Base-by-base conservation (phyloP, 2,797 vertebrate genomes). In the Enteromius argenteus region DNA sequence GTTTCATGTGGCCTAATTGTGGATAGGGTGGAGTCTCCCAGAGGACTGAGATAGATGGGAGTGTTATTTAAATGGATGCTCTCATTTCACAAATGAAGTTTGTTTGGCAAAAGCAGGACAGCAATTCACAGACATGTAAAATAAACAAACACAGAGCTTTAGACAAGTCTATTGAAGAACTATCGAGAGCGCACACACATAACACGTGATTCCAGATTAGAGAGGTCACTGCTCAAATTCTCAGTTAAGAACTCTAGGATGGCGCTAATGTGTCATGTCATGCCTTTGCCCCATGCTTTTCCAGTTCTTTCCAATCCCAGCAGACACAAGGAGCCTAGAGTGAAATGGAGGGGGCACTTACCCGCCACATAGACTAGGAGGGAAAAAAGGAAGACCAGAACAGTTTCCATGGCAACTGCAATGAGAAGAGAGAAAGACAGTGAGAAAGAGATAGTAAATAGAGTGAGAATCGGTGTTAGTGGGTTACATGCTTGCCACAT, bases 361-460 rank as follows among this genome's bases (percentile, higher is more conserved):
- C 97, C 97, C 84, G 95, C 92, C 0, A 88, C 91, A 3, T 95
- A 97, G 78, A 96, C 94, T 92, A 98, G 93, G 85, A 97, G 94
- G 49, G 96, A 96, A 87, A 96, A 97, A 68, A 98, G 93, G 88
- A 97, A 93, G 89, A 97, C 90, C 92, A 97, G 92, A 90, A 74
- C 90, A 67, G 95, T 94, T 94, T 97, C 98, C 98, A 99, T 99
- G 95, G 95, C 90, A 79, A 92, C 97, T 98, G 94, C 90, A 92
- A 89, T 91, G 86, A 72, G 77, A 37, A 92, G 66, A 92, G 83
- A 89, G 87, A 88, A 60, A 90, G 80, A 88, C 82, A 83, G 80
- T 60, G 64, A 51, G 32, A 73, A 7, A 75, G 21, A 80, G 4
- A 87, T 56, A 58, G 51, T 64, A 75, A 66, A 83, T 46, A 67